Conservation (phyloP, 2,113 vertebrate species). For the Ovis canadensis region DNA sequence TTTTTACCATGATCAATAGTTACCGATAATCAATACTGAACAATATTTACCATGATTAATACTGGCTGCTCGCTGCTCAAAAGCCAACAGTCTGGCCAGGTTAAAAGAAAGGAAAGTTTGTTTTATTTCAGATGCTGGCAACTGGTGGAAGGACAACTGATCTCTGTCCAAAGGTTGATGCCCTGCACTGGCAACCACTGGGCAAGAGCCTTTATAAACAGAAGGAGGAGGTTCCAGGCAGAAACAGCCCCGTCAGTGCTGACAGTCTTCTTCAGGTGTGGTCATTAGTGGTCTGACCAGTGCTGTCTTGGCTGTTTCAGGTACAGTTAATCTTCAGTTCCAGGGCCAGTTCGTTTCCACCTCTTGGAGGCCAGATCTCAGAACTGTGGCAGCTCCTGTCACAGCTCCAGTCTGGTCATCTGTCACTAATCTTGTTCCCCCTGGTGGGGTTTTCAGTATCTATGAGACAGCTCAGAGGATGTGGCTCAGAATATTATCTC, state of each 20-base stretch:
- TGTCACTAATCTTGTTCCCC: not conserved
- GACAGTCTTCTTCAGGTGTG: not conserved
- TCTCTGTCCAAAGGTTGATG: not conserved
- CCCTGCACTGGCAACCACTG: not conserved
- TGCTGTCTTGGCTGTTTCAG: not conserved
- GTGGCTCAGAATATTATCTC: not conserved
- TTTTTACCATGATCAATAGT: not conserved
- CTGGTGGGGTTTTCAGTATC: not conserved
- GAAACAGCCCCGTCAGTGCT: not conserved
- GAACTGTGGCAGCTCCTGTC: not conserved
- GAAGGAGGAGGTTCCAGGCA: not conserved
- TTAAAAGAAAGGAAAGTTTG: not conserved
- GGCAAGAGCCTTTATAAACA: not conserved
- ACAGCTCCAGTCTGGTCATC: not conserved
- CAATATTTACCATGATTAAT: not conserved
- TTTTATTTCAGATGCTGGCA: not conserved
- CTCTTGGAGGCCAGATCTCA: not conserved
- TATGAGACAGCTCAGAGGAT: not conserved
- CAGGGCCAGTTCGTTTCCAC: not conserved
- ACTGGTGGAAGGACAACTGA: not conserved
- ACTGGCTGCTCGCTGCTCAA: accelerated
- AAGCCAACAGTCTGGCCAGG: not conserved
- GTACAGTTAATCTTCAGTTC: not conserved
- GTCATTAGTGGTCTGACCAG: not conserved
- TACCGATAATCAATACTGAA: not conserved